Percentiles rank a stretch among this genome's conserved stretches.
These are phyloP conservation scores for Rotaria sp. DNA, from an alignment of 2,888 invertebrate species.

Conservation along the genomic window DNA sequence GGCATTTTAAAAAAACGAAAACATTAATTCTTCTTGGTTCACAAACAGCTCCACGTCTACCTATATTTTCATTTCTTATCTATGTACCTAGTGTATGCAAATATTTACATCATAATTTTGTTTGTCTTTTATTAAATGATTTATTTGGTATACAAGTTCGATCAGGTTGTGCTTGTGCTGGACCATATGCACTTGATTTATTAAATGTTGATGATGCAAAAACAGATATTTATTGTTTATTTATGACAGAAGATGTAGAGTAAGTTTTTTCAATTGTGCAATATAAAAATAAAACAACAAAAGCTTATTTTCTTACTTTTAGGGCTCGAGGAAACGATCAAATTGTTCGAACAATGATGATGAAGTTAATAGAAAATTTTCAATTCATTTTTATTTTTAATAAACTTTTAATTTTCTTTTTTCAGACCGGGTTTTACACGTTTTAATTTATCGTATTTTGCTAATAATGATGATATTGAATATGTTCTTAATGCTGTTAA, in stretches of 20 bases:
- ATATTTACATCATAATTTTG: constrained; percentile 45
- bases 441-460: constrained; percentile 42
- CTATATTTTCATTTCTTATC: constrained; percentile 40
- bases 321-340: background rate
- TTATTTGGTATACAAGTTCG: constrained; percentile 46
- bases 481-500: constrained; percentile 42
- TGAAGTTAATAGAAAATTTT: background rate
- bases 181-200: constrained; percentile 43
- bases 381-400: background rate
- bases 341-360: constrained; percentile 5
- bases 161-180: constrained; percentile 47
- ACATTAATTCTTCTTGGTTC: constrained; percentile 34
- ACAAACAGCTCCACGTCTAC: constrained; percentile 13
- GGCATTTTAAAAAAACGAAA: background rate
- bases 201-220: constrained; percentile 20
- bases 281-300: no score
- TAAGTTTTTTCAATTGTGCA: background rate
- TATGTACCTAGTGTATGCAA: constrained; percentile 31
- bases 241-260: background rate
- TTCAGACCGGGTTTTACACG: constrained; percentile 42
- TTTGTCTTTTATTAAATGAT: constrained; percentile 45
- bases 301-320: background rate
- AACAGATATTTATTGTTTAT: background rate
- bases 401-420: background rate
- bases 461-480: constrained; percentile 38